Evolutionary conservation across 2,888 invertebrate genomes (phyloP).

Genomic region (Noctua janthe): DNA sequence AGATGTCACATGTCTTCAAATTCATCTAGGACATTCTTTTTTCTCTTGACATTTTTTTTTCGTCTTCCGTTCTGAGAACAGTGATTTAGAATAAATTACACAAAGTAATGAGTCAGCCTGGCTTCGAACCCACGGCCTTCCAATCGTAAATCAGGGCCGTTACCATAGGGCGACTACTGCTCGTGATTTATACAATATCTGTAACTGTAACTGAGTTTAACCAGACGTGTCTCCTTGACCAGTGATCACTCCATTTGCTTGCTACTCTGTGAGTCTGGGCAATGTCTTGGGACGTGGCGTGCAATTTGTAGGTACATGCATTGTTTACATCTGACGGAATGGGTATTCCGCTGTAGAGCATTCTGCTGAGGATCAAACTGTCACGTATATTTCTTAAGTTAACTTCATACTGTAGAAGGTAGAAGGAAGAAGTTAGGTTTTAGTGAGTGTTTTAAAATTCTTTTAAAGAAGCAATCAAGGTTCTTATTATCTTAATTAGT

Average conservation of each 20-base stretch:
- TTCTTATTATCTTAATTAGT: background rate
- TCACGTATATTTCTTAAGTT: constrained; percentile 23
- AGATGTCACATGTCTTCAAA: background rate
- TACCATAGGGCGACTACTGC: background rate
- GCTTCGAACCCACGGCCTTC: background rate
- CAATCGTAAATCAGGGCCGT: background rate
- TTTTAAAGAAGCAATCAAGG: background rate
- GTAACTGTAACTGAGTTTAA: background rate
- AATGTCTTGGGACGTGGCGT: constrained; percentile 51
- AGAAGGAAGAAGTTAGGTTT: background rate
- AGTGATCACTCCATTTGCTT: constrained; percentile 19
- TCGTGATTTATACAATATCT: background rate
- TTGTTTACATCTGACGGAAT: constrained; percentile 59
- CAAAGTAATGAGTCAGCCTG: background rate
- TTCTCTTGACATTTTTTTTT: background rate
- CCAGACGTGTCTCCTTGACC: background rate
- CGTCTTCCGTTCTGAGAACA: background rate
- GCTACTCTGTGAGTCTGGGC: constrained; percentile 20
- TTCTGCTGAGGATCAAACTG: constrained; percentile 30
- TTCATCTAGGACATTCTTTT: background rate
- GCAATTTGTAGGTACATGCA: constrained; percentile 59
- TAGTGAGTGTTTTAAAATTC: background rate
- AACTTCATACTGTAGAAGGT: background rate
- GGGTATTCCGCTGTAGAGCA: constrained; percentile 1
- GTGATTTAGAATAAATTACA: background rate